Evolutionary conservation across 2,888 invertebrate species (phyloP).

Genomic region (Druceiella hillmani): DNA sequence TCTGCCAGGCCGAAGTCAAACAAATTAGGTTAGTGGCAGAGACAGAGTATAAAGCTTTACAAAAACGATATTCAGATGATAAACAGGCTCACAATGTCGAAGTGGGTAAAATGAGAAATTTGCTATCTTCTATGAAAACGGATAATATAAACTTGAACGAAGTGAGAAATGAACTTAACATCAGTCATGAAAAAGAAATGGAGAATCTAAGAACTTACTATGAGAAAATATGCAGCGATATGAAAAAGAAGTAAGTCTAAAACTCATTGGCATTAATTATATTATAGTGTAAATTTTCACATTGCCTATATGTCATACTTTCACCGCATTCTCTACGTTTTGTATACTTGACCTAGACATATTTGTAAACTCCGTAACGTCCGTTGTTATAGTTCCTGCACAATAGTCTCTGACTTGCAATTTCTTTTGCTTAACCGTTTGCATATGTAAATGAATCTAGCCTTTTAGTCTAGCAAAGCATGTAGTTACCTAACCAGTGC

Average conservation of each 20-base stretch:
- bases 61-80: slow-evolving; percentile 49
- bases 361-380: no score
- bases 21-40: slow-evolving; percentile 41
- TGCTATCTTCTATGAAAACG: slow-evolving; percentile 52
- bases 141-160: slow-evolving; percentile 52
- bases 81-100: slow-evolving; percentile 52
- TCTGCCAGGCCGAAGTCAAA: slow-evolving; percentile 49
- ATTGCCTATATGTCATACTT: slow-evolving; percentile 3
- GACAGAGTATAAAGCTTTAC: slow-evolving; percentile 38
- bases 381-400: no score
- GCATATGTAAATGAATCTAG: no score
- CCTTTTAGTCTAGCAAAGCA: no score
- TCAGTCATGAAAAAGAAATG: slow-evolving; percentile 69
- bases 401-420: no score
- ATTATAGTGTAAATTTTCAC: no score
- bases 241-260: slow-evolving; percentile 72
- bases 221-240: slow-evolving; percentile 72
- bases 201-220: slow-evolving; percentile 74
- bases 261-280: no score
- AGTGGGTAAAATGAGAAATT: slow-evolving; percentile 47
- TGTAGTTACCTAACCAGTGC: no score
- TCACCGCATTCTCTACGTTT: no score
- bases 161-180: slow-evolving; percentile 54
- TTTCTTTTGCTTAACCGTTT: no score
- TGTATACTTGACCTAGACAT: no score